These are phyloP conservation scores for Bucco capensis DNA, from an alignment of 2,113 vertebrate genomes.

Conservation along the genomic window DNA sequence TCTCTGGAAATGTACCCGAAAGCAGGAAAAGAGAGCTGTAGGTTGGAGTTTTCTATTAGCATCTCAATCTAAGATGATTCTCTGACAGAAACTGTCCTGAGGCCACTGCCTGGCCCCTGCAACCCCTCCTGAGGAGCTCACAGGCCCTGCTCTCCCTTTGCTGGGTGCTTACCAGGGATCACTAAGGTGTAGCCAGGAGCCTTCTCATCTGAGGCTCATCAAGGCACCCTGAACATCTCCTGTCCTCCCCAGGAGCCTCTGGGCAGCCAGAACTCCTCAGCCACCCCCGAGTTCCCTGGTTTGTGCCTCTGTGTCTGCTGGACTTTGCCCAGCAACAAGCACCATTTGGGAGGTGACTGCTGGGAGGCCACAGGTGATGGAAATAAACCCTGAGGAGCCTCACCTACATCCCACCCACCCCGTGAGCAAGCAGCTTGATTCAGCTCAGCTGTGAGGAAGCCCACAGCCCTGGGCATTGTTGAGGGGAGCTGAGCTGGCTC, in stretches of 20 bases:
- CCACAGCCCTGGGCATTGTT: fast-evolving
- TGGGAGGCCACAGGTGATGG: too few relatives aligned
- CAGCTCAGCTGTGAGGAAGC: fast-evolving
- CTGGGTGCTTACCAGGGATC: background rate
- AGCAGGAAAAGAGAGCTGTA: background rate
- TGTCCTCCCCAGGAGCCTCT: background rate
- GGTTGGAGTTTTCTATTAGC: background rate
- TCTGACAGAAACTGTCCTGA: background rate
- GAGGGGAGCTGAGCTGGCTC: fast-evolving
- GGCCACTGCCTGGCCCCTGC: background rate
- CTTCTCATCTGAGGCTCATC: background rate
- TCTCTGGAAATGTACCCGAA: background rate
- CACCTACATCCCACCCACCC: background rate
- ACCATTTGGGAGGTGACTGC: too few relatives aligned
- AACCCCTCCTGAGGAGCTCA: too few relatives aligned
- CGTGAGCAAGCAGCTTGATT: background rate
- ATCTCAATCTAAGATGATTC: background rate
- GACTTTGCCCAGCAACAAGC: too few relatives aligned
- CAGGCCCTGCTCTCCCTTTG: background rate
- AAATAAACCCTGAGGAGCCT: background rate
- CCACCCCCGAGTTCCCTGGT: background rate
- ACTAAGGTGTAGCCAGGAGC: background rate
- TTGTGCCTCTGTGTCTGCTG: fast-evolving
- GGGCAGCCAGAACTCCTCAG: background rate
- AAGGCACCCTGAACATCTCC: background rate